Base-by-base conservation (phyloP, 2,888 invertebrate genomes). In the Lacanobia wlatinum region DNA sequence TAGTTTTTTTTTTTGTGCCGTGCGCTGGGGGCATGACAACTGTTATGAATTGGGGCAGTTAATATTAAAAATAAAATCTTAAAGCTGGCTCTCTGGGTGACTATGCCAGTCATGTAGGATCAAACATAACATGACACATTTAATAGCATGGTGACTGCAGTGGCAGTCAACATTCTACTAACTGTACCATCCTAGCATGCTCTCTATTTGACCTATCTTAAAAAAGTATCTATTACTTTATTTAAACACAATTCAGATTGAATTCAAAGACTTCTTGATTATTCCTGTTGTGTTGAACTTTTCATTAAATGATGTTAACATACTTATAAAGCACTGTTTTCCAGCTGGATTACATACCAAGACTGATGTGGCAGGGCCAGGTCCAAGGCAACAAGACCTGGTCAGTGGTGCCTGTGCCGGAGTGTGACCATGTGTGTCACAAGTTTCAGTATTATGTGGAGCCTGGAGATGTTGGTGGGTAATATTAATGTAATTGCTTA, bases 341-440 rank as follows among this genome's bases (percentile, higher is more conserved):
- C 62, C 91, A 99, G 99, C 94, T 99, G 91, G 99, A 99, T 94
- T 98, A 98, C 90, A 99, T 99, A 84, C 97, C 98, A 84, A 97
- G 99, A 76, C 96, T 99, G 46, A 98, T 99, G 97, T 99, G 99
- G 99, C 99, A 99, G 94, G 99, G 98, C 4, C 99, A 99, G 94
- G 96, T 99, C 21, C 96, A 97, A 84, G 99, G 99, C 1, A 97
- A 97, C 86, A 99, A 99, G 95, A 97, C 97, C 16, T 99, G 99
- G 99, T 96, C 96, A 28, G 93, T 99, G 50, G 97, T 98, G 18
- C 99, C 99, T 0, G 98, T 98, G 1, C 98, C 98, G 0, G 99
- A 99, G 94, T 98, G 98, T 95, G 98, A 98, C 91, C 92, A 97
- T 88, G 91, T 97, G 70, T 99, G 99, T 91, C 94, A 97, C 75